A percentile compares a stretch with the other conserved stretches of the same genome.
Evolutionary conservation across 1,140 invertebrate species (phyloP).

Genomic region (Caenorhabditis brenneri): DNA sequence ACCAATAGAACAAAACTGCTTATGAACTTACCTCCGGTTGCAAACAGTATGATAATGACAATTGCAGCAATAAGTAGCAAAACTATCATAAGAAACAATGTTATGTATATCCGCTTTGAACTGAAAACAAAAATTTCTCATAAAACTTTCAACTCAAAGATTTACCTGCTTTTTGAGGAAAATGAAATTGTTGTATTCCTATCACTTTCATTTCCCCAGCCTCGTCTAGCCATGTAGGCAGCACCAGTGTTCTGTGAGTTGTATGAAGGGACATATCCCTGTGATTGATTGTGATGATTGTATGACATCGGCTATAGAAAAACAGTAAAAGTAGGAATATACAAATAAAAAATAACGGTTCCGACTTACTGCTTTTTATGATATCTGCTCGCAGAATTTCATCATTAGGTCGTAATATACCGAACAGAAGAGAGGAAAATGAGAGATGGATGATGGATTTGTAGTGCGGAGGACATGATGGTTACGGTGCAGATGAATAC

Average conservation of each 20-base stretch:
- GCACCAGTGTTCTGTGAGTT: constrained; percentile 21
- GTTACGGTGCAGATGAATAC: constrained; percentile 29
- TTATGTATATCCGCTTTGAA: constrained; percentile 9
- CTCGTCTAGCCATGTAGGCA: constrained; percentile 39
- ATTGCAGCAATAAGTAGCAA: constrained; percentile 43
- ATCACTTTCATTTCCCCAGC: constrained; percentile 44
- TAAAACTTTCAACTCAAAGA: too few relatives aligned
- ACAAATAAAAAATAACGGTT: neutral
- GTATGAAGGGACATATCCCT: constrained; percentile 4
- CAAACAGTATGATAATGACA: constrained; percentile 43
- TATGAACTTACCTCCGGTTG: constrained; percentile 6
- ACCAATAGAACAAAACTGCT: too few relatives aligned
- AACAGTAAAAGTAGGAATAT: neutral
- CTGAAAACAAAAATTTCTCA: neutral
- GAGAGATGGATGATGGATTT: neutral
- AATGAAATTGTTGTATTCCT: constrained; percentile 4
- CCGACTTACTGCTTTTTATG: neutral
- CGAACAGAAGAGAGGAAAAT: neutral
- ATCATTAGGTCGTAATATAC: constrained; percentile 14
- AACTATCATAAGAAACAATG: constrained; percentile 13
- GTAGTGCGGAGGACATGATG: constrained; percentile 23
- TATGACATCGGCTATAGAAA: constrained; percentile 34
- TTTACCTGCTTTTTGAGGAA: neutral
- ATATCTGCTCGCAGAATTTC: neutral
- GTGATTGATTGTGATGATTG: constrained; percentile 30